Conservation (phyloP, 2,113 vertebrate species). For the Seriola dumerili region DNA sequence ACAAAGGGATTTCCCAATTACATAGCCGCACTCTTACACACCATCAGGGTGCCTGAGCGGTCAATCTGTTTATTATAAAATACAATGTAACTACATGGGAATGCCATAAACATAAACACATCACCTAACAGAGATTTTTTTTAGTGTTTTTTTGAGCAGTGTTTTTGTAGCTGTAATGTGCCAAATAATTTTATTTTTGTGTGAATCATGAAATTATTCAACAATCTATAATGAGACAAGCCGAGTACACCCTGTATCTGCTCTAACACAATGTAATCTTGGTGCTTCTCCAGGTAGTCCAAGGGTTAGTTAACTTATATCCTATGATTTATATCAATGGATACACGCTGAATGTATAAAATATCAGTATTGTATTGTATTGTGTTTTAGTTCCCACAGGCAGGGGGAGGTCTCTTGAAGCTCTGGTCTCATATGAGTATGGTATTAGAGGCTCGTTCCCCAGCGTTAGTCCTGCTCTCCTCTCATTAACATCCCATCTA, state of each 20-base stretch:
- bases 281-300: too few species aligned
- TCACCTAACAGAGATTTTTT: background rate
- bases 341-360: background rate
- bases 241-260: background rate
- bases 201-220: background rate
- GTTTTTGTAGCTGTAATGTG: background rate
- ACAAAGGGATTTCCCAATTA: background rate
- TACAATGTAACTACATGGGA: background rate
- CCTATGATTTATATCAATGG: background rate
- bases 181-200: background rate
- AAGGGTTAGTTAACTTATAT: background rate
- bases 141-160: background rate
- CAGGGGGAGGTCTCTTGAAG: constrained; percentile 7
- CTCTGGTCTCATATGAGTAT: constrained; percentile 36
- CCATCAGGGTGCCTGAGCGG: background rate
- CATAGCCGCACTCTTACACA: background rate
- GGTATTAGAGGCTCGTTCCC: constrained; percentile 57
- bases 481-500: constrained; percentile 79
- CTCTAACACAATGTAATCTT: background rate
- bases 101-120: background rate
- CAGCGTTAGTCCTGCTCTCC: constrained; percentile 54
- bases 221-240: background rate
- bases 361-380: constrained; percentile 5
- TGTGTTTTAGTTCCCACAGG: constrained; percentile 37
- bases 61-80: background rate